These are phyloP conservation scores for Heloderma charlesbogerti DNA, from an alignment of 2,113 vertebrate species.

Conservation along the genomic window DNA sequence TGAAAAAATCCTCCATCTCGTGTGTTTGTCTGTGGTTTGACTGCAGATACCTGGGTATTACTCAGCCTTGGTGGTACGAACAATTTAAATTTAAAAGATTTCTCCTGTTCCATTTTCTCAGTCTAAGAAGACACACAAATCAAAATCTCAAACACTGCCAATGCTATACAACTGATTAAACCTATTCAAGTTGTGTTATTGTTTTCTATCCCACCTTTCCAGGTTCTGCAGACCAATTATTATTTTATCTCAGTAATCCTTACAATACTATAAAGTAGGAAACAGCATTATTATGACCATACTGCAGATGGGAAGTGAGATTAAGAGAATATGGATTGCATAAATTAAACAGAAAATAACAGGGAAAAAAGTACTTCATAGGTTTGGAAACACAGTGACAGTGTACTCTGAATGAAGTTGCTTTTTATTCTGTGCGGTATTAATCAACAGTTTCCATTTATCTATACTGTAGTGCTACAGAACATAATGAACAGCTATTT, in stretches of 20 bases:
- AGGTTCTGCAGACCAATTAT: background rate
- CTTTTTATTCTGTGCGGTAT: background rate
- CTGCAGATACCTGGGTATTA: constrained; percentile 62
- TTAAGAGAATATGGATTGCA: background rate
- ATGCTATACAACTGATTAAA: background rate
- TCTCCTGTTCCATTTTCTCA: constrained; percentile 43
- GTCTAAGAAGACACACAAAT: background rate
- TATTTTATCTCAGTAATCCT: background rate
- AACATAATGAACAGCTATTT: background rate
- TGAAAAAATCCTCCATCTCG: constrained; percentile 15
- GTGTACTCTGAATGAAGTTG: background rate
- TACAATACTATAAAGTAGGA: background rate
- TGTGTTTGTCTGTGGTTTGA: constrained; percentile 60
- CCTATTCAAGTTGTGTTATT: background rate
- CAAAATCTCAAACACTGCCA: fast-evolving
- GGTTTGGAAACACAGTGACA: background rate
- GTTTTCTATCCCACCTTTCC: background rate
- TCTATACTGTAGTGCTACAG: background rate
- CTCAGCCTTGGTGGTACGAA: constrained; percentile 67
- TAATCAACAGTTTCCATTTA: no score
- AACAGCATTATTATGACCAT: background rate
- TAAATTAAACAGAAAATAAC: background rate
- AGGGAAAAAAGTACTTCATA: background rate
- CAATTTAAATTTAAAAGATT: constrained; percentile 27
- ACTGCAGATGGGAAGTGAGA: background rate